Evolutionary conservation across 1,140 invertebrate genomes (phyloP).

Genomic region (Coenobita brevimanus): DNA sequence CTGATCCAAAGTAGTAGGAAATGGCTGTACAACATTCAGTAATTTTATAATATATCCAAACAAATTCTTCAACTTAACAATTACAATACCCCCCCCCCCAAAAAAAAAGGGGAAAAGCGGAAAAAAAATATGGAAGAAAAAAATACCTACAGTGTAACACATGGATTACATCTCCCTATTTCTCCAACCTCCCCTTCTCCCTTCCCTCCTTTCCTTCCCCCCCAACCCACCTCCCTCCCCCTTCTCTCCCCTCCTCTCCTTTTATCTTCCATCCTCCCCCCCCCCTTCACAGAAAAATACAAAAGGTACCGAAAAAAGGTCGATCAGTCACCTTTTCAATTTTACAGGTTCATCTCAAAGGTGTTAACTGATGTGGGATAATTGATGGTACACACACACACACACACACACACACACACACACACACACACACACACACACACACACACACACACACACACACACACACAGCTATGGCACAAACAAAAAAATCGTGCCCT

Average conservation of each 20-base stretch:
- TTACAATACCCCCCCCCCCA: too few relatives aligned
- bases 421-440: slow-evolving; percentile 3
- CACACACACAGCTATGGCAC: too few relatives aligned
- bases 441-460: too few relatives aligned
- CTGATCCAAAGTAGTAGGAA: background rate
- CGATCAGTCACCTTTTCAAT: background rate
- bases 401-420: slow-evolving; percentile 1
- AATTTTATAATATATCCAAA: too few relatives aligned
- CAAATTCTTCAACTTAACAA: too few relatives aligned
- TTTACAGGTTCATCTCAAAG: background rate
- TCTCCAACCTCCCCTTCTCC: background rate
- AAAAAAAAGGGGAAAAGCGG: too few relatives aligned
- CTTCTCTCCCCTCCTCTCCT: background rate
- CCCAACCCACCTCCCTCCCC: background rate
- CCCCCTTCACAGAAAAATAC: background rate
- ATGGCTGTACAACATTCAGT: background rate
- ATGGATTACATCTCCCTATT: background rate
- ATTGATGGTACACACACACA: too few relatives aligned
- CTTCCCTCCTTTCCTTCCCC: background rate
- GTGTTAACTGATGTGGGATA: background rate
- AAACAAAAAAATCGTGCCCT: too few relatives aligned
- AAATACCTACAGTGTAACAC: too few relatives aligned
- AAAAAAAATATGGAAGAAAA: too few relatives aligned
- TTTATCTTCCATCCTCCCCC: background rate
- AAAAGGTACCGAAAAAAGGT: background rate